A percentile compares a stretch with the other conserved stretches of the same genome.
Evolutionary conservation across 2,113 vertebrate species (phyloP).

Genomic region (Elachura formosa): DNA sequence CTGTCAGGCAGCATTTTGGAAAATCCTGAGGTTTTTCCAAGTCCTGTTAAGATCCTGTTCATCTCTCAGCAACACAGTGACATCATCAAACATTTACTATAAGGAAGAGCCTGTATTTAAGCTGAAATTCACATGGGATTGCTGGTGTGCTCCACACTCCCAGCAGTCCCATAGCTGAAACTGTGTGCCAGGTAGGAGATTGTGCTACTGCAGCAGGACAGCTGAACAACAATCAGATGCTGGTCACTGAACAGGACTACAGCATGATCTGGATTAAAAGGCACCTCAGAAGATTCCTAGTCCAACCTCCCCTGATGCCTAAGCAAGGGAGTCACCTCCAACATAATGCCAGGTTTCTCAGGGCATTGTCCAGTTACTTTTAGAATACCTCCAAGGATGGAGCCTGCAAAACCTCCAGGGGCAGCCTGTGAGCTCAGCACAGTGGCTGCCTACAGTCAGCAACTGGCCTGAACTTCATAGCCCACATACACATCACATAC

Average conservation of each 20-base stretch:
- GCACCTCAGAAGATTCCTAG: background rate
- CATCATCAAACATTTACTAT: background rate
- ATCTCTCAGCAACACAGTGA: background rate
- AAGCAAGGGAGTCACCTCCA: background rate
- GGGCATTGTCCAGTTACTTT: background rate
- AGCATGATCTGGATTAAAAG: background rate
- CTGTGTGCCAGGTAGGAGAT: background rate
- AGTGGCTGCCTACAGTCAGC: background rate
- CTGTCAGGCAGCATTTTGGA: background rate
- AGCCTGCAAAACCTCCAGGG: background rate
- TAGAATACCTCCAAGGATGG: background rate
- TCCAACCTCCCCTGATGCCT: background rate
- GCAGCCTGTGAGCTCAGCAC: background rate
- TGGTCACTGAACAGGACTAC: background rate
- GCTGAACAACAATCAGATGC: background rate
- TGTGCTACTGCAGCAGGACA: fast-evolving
- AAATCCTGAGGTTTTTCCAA: background rate
- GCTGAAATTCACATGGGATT: background rate
- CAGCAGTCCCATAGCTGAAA: background rate
- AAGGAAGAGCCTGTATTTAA: background rate
- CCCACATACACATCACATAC: background rate
- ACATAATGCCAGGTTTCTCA: background rate
- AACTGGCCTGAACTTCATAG: background rate
- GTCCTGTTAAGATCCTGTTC: background rate
- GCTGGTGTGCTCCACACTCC: fast-evolving